Conservation (phyloP, 1,140 invertebrate species). For the Drosophila bocqueti region DNA sequence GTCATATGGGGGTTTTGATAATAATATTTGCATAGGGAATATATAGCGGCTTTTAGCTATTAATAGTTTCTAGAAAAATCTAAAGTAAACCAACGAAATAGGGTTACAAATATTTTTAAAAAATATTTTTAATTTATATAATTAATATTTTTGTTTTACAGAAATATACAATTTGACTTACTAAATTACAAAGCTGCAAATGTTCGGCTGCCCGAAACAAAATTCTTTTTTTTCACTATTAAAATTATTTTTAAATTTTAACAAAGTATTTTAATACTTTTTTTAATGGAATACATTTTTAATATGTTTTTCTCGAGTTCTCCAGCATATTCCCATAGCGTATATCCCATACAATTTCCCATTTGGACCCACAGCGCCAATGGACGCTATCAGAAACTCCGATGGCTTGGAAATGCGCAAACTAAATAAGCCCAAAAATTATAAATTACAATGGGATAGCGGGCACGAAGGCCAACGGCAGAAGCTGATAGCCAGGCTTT, state of each 20-base stretch:
- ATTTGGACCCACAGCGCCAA: neutral
- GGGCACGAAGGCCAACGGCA: slow-evolving; percentile 55
- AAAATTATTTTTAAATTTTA: neutral
- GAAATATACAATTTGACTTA: no score
- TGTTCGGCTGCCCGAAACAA: no score
- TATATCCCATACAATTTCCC: slow-evolving; percentile 2
- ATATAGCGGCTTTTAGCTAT: neutral
- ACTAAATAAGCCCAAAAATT: slow-evolving; percentile 55
- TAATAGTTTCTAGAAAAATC: neutral
- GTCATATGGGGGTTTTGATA: neutral
- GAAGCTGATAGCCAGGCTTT: slow-evolving; percentile 49
- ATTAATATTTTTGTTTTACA: neutral
- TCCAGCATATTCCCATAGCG: neutral
- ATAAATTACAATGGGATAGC: slow-evolving; percentile 68
- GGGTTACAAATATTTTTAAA: neutral
- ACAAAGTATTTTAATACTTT: neutral
- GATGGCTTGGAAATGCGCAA: slow-evolving; percentile 39
- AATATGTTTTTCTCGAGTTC: neutral
- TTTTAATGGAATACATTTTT: neutral
- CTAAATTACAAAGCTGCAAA: no score
- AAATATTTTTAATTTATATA: neutral
- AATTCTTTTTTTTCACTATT: neutral
- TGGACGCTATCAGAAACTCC: slow-evolving; percentile 23
- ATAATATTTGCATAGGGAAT: neutral
- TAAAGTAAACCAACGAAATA: neutral